Percentiles rank a stretch among this genome's conserved stretches.
phyloP scores from a whole-genome alignment of 1,140 invertebrate genomes.

The Psix sp. region DNA sequence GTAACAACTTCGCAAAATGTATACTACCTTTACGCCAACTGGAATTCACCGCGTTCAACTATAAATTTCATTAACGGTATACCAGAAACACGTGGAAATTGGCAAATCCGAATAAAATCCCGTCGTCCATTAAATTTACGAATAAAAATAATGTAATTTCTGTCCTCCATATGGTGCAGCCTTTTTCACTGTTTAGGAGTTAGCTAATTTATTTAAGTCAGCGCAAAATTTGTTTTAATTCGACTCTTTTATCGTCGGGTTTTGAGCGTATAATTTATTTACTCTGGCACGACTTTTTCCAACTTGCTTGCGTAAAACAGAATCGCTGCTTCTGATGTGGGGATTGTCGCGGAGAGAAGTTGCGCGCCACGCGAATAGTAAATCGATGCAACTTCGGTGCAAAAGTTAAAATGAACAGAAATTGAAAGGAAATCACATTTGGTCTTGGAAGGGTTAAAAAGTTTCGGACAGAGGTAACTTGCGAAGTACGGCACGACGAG shows the following conservation, averaged over 20 bases:
- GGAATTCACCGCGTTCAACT: conserved; percentile 43
- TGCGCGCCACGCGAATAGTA: conserved; percentile 4
- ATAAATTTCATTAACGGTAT: conserved; percentile 55
- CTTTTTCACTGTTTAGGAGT: conserved; percentile 22
- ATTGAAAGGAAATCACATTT: conserved; percentile 51
- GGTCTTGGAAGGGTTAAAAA: conserved; percentile 30
- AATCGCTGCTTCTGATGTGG: no score
- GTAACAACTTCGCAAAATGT: conserved; percentile 54
- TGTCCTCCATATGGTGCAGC: conserved; percentile 13
- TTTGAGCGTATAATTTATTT: no score
- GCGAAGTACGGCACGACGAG: no score
- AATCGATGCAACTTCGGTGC: conserved; percentile 8
- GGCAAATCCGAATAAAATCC: conserved; percentile 41
- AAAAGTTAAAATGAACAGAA: conserved; percentile 49
- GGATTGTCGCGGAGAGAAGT: conserved; percentile 27
- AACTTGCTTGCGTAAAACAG: no score
- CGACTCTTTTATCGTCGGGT: neutral
- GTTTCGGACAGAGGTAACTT: no score
- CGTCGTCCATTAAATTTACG: conserved; percentile 44
- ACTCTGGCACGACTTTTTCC: no score
- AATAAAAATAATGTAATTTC: conserved; percentile 41
- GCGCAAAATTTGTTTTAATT: conserved; percentile 12
- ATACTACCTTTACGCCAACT: conserved; percentile 47
- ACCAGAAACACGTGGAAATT: conserved; percentile 46
- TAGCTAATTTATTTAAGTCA: conserved; percentile 18